Conservation (phyloP, 1,140 invertebrate species). For the Berghia stephanieae region DNA sequence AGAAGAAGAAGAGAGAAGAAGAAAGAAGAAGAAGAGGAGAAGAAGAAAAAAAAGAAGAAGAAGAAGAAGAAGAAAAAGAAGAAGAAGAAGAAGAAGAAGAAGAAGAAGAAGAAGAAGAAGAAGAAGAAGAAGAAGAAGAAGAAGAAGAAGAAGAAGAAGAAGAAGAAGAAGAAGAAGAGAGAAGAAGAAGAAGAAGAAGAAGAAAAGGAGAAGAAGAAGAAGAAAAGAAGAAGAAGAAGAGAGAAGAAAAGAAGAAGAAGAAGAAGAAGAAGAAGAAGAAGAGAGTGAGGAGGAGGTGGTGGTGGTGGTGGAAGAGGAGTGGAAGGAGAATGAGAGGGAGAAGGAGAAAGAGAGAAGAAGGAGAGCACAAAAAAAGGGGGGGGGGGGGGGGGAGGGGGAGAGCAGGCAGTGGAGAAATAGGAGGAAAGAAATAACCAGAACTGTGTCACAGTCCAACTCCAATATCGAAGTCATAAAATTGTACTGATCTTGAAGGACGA, state of each 20-base stretch:
- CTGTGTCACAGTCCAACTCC: neutral
- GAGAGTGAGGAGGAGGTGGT: neutral
- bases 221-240: neutral
- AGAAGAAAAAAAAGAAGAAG: neutral
- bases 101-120: neutral
- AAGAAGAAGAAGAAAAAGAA: neutral
- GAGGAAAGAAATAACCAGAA: neutral
- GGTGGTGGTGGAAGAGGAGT: neutral
- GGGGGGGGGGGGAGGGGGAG: neutral
- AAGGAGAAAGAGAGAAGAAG: neutral
- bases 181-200: slow-evolving; percentile 1
- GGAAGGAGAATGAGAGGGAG: neutral
- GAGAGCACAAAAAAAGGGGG: neutral
- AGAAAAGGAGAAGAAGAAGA: neutral
- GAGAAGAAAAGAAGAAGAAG: slow-evolving; percentile 4
- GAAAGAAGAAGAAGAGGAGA: neutral
- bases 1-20: neutral
- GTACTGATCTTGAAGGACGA: too few relatives aligned
- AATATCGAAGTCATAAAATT: too few relatives aligned
- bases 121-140: neutral
- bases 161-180: slow-evolving; percentile 3
- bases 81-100: neutral
- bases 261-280: neutral
- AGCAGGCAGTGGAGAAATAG: neutral
- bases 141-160: neutral